phyloP scores from a whole-genome alignment of 2,113 vertebrate species.

The Chrysochloris asiatica region DNA sequence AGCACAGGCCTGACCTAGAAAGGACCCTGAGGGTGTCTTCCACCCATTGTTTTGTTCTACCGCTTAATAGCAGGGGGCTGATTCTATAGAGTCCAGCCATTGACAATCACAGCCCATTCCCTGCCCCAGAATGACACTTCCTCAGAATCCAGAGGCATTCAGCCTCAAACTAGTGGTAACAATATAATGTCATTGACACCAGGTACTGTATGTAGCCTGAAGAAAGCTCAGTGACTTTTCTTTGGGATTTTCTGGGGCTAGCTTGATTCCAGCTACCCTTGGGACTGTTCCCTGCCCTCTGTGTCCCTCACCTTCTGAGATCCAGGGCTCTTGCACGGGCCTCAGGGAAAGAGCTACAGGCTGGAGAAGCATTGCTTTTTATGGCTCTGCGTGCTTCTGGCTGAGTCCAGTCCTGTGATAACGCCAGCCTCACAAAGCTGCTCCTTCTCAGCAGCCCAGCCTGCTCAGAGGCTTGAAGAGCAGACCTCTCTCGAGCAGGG shows the following conservation, averaged over 20 bases:
- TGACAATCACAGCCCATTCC: not conserved
- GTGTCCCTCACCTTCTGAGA: not conserved
- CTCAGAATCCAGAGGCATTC: not conserved
- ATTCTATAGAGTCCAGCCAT: too few species aligned
- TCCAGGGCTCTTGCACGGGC: not conserved
- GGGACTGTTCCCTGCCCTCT: not conserved
- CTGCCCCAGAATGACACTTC: not conserved
- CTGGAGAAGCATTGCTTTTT: slow-evolving; percentile 69
- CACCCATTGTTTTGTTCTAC: too few species aligned
- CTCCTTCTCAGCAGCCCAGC: slow-evolving; percentile 12
- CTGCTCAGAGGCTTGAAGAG: not conserved
- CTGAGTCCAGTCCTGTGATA: slow-evolving; percentile 59
- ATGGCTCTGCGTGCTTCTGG: slow-evolving; percentile 61
- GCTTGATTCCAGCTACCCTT: not conserved
- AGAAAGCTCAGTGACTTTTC: not conserved
- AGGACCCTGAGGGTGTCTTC: not conserved
- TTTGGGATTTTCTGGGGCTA: not conserved
- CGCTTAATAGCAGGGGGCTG: not conserved
- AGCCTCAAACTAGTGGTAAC: not conserved
- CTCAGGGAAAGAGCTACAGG: slow-evolving; percentile 1
- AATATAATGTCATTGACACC: not conserved
- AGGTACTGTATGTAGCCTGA: not conserved
- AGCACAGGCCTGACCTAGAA: not conserved
- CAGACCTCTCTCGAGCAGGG: not conserved
- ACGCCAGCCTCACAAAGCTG: not conserved